Percentiles rank a stretch among this genome's conserved stretches.
Evolutionary conservation across 2,113 vertebrate genomes (phyloP).

Genomic region (rabbit (Oryctolagus cuniculus)): DNA sequence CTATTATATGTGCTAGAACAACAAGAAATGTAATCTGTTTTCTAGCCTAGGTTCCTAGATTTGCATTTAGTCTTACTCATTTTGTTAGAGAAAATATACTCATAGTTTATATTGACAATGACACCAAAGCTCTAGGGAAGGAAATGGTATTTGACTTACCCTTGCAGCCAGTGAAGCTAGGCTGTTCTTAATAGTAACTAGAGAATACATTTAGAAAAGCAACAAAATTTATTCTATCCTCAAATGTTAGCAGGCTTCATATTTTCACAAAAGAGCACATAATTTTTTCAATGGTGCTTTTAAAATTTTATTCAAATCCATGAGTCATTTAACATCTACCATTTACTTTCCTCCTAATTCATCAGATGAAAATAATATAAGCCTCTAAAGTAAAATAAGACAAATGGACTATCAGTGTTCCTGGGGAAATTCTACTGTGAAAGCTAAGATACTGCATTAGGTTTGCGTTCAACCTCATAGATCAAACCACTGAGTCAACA

Average conservation of each 20-base stretch:
- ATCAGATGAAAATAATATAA: slow-evolving; percentile 53
- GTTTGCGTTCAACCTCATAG: neutral
- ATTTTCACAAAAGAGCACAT: slow-evolving; percentile 37
- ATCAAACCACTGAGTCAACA: slow-evolving; percentile 31
- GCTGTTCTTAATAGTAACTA: slow-evolving; percentile 8
- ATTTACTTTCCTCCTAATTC: slow-evolving; percentile 37
- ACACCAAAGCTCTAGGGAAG: slow-evolving; percentile 47
- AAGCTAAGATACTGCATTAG: neutral
- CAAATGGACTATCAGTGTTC: slow-evolving; percentile 21
- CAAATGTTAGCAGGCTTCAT: neutral
- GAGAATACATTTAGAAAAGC: slow-evolving; percentile 35
- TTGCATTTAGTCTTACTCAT: slow-evolving; percentile 48
- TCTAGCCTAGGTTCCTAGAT: slow-evolving; percentile 3
- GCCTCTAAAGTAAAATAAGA: slow-evolving; percentile 66
- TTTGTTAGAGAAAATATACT: slow-evolving; percentile 54
- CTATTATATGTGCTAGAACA: slow-evolving; percentile 25
- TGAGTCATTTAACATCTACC: slow-evolving; percentile 58
- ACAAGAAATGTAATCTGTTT: neutral
- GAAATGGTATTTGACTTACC: neutral
- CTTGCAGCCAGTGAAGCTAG: neutral
- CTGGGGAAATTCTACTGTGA: neutral
- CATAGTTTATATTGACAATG: slow-evolving; percentile 16
- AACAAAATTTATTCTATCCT: slow-evolving; percentile 37
- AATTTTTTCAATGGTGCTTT: slow-evolving; percentile 52
- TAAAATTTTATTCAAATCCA: slow-evolving; percentile 16